Evolutionary conservation across 1,140 invertebrate species (phyloP), one percentile per base, ranked within the genome.

Genomic region (Harlomillsia oculata): DNA sequence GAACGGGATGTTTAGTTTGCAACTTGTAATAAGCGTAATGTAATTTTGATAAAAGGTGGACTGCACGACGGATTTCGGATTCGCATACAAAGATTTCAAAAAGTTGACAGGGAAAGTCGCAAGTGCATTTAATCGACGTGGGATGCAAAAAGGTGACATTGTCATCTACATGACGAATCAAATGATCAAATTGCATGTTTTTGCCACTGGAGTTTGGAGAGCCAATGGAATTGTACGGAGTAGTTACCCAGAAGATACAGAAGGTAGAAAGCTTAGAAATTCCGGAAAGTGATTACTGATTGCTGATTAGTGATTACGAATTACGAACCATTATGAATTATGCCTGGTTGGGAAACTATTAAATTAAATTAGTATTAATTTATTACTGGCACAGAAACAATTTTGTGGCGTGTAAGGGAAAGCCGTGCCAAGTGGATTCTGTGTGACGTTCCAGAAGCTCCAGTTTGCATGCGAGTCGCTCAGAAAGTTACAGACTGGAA

Each of bases 151-250:
- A 20, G 50, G 55, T 5, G 62, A 64, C 16, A 57, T 46, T 25
- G 16, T 64, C 1, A 53, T 64, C 14, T 64, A 64, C 25, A 48
- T 36, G 11, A 32, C 62, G 2, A 48, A 64, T 32, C 44, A 62
- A 16, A 37, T 36, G 20, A 16, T 43, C 13, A 39, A 37, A 28
- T 34, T 64, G 8, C 63, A 62, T 29, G 29, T 51, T 2, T 59
- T 64, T 43, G 29, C 62, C 3, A 28, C 62, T 2, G 63, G 59
- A 53, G 29, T 62, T 30, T 64, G 63, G 63, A 48, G 63, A 53
- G 59, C 56, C n/a, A 59, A 59, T 50, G 62, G 62, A 36, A 56
- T 55, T 13, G 34, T 58, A 0, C 40, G 58, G 11, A 28, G 46
- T 21, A 49, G 32, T 0, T 64, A 64, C 34, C 58, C 62, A 1